A percentile compares a stretch with the other conserved stretches of the same genome.
Conservation (phyloP, 2,113 vertebrate genomes). For the Rhegmatorhina hoffmannsi region DNA sequence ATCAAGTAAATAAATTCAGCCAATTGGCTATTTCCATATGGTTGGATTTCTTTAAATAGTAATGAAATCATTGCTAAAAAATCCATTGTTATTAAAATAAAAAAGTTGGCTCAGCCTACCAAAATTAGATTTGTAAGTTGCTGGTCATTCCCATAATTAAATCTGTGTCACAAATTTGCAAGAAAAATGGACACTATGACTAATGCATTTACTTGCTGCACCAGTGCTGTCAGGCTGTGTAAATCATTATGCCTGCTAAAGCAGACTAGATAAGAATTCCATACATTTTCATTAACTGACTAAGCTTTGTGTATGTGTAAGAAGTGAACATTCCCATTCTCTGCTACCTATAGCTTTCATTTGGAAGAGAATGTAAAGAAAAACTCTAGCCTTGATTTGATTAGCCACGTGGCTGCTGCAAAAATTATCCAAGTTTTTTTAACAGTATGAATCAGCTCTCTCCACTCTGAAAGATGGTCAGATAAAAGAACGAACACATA, state of each 20-base stretch:
- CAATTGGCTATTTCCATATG: conserved; percentile 76
- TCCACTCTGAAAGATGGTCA: neutral
- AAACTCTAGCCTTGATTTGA: neutral
- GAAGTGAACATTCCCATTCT: neutral
- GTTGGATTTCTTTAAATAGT: conserved; percentile 80
- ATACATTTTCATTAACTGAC: conserved; percentile 73
- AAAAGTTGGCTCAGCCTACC: conserved; percentile 78
- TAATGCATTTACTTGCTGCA: conserved; percentile 83
- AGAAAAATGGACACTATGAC: conserved; percentile 83
- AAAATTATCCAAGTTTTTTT: neutral
- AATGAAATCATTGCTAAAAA: conserved; percentile 83
- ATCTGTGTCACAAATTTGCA: conserved; percentile 86
- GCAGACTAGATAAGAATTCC: conserved; percentile 73
- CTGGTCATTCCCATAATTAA: conserved; percentile 86
- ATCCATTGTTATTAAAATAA: conserved; percentile 83
- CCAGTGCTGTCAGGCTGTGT: conserved; percentile 76
- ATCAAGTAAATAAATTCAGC: conserved; percentile 68
- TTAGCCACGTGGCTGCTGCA: neutral
- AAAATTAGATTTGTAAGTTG: conserved; percentile 88
- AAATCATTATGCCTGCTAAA: conserved; percentile 72
- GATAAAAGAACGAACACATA: neutral
- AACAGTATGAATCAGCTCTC: neutral
- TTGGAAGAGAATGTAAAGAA: neutral
- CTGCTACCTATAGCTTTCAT: neutral
- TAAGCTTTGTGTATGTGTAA: conserved; percentile 23